A percentile compares a stretch with the other conserved stretches of the same genome.
These are phyloP conservation scores for Eurytoma californica DNA, from an alignment of 2,888 invertebrate species.

Conservation along the genomic window DNA sequence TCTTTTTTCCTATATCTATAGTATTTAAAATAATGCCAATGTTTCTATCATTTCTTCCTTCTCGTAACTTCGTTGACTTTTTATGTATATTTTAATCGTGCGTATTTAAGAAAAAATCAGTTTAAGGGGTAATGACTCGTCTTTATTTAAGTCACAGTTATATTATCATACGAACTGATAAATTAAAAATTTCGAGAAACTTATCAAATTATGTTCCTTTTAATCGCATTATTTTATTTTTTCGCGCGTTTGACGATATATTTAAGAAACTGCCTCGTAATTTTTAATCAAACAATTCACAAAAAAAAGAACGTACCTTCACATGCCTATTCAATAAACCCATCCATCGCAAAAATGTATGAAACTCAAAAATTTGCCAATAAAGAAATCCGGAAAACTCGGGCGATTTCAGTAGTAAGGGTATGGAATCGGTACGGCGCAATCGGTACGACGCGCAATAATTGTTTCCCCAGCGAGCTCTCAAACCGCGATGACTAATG, in stretches of 20 bases:
- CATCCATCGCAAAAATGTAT: no score
- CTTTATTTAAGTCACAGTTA: not conserved
- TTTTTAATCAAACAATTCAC: no score
- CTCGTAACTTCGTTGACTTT: no score
- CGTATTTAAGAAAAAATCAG: no score
- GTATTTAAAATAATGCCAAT: no score
- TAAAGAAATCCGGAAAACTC: not conserved
- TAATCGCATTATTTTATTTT: not conserved
- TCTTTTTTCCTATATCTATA: no score
- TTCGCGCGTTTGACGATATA: not conserved
- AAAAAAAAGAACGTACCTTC: no score
- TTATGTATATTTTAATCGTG: no score
- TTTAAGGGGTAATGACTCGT: no score
- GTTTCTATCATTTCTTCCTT: no score
- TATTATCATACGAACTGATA: conserved; percentile 4
- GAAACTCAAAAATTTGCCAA: not conserved
- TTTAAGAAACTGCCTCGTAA: not conserved
- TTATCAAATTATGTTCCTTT: not conserved
- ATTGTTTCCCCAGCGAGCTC: not conserved
- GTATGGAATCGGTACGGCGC: not conserved
- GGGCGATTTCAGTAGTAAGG: not conserved
- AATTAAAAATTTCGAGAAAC: conserved; percentile 19
- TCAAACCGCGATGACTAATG: not conserved
- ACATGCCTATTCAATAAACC: no score
- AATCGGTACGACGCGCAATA: no score